Evolutionary conservation across 2,797 vertebrate species (phyloP), one percentile per base, ranked within the genome.

Genomic region (Ctenopoma kingsleyae): DNA sequence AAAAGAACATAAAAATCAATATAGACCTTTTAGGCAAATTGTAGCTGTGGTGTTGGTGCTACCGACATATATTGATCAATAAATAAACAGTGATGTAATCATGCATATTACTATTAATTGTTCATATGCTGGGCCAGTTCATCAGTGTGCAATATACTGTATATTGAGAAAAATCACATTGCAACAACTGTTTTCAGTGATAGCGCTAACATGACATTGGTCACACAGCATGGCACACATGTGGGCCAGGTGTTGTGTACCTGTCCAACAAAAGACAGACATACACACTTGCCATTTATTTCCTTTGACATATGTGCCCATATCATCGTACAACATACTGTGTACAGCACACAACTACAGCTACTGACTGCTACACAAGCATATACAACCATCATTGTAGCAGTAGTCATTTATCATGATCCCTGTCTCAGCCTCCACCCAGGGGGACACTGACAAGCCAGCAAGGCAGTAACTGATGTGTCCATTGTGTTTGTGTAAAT

Each of bases 401-500:
- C 67, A 47, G 51, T 19, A 41, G 58, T 61, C 77, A 72, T 86
- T 80, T 79, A 73, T 67, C 84, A 74, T 19, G 50, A 40, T 61
- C 46, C 8, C 30, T 27, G 13, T 55, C 2, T 2, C 22, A 30
- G 49, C 48, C 15, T 72, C 50, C 47, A 57, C 48, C 50, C 50
- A 35, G 53, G 51, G 58, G 59, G 36, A 10, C 36, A 43, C 1
- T 74, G 78, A 85, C 82, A 76, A 76, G 74, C 59, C 76, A 67
- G 55, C 65, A 56, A 57, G 70, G 60, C 83, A 56, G 69, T 76
- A 80, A 60, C 66, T 76, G 70, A 81, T 74, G 71, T 66, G 60
- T 55, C 75, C 73, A 86, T 87, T 88, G 76, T 88, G 72, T 79
- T 80, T 63, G 82, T 83, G 82, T 85, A 83, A 87, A 80, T 85